Evolutionary conservation across 2,113 vertebrate species (phyloP).

Genomic region (Bothrops jararaca): DNA sequence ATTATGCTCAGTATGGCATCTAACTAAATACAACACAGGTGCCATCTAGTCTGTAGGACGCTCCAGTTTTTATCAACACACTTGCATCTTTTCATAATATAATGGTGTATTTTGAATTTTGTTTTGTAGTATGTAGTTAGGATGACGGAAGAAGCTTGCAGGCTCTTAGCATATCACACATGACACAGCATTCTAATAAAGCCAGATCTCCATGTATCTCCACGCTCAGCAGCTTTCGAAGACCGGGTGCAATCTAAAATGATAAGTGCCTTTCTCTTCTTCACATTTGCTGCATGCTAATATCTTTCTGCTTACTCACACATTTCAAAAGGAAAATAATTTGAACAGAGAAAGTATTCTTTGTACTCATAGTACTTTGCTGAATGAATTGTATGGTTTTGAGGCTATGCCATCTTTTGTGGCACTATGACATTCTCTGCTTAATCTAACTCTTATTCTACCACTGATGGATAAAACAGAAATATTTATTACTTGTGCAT

Average conservation of each 20-base stretch:
- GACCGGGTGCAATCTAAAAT: neutral
- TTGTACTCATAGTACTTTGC: neutral
- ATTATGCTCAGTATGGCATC: neutral
- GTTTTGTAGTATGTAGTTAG: neutral
- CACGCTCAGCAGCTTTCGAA: neutral
- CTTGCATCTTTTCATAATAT: slow-evolving; percentile 12
- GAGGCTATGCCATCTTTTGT: neutral
- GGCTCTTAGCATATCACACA: fast-evolving
- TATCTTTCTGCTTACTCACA: neutral
- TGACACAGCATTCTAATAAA: slow-evolving; percentile 28
- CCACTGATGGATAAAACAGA: neutral
- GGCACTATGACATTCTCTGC: neutral
- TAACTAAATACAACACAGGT: neutral
- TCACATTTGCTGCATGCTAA: neutral
- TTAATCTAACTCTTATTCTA: neutral
- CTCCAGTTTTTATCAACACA: neutral
- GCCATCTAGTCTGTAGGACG: neutral
- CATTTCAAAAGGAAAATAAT: neutral
- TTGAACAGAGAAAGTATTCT: neutral
- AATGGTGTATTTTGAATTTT: slow-evolving; percentile 12
- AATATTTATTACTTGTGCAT: neutral
- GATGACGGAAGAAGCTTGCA: slow-evolving; percentile 6
- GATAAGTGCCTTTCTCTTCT: neutral
- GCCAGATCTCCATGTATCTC: neutral
- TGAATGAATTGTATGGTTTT: neutral